phyloP scores from a whole-genome alignment of 1,140 invertebrate genomes.

The Vollenhovia emeryi region DNA sequence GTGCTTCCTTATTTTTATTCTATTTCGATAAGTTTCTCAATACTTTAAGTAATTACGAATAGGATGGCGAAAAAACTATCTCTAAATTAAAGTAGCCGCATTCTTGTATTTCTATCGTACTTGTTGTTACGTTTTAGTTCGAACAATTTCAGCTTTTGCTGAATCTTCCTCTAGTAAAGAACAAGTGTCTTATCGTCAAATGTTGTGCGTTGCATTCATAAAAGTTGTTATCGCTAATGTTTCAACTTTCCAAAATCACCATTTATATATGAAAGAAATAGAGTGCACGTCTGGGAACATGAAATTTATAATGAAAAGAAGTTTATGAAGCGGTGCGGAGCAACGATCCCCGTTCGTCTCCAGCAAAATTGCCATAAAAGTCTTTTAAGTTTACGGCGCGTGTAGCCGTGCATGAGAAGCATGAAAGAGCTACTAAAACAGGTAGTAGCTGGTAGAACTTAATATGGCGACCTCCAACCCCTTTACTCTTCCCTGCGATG shows the following conservation, averaged over 20 bases:
- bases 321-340: slow-evolving; percentile 20
- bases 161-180: background rate
- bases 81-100: background rate
- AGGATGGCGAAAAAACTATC: background rate
- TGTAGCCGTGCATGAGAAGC: slow-evolving; percentile 32
- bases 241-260: slow-evolving; percentile 14
- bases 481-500: background rate
- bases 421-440: slow-evolving; percentile 54
- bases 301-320: slow-evolving; percentile 51
- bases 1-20: background rate
- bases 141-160: background rate
- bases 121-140: background rate
- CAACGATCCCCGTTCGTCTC: slow-evolving; percentile 21
- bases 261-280: slow-evolving; percentile 11
- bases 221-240: slow-evolving; percentile 38
- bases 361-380: slow-evolving; percentile 43
- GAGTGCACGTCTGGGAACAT: slow-evolving; percentile 14
- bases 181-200: background rate
- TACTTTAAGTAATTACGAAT: background rate
- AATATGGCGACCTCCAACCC: background rate
- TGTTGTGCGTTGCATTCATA: background rate
- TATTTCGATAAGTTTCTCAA: background rate
- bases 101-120: background rate
- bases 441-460: slow-evolving; percentile 59
- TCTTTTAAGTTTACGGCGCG: slow-evolving; percentile 54